phyloP scores from a whole-genome alignment of 1,140 invertebrate genomes.

The Drosophila sproati region DNA sequence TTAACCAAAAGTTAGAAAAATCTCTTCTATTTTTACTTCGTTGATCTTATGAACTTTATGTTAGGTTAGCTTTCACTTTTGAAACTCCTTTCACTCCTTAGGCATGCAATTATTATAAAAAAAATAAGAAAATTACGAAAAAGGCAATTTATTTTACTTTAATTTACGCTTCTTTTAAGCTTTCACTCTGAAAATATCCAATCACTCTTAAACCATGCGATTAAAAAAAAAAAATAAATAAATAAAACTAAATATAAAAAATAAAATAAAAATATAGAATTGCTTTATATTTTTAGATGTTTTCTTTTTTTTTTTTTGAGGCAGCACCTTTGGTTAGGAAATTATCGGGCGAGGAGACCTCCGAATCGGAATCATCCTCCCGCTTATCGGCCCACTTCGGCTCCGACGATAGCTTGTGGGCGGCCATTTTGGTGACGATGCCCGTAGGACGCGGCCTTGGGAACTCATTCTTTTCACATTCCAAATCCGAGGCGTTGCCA shows the following conservation, averaged over 20 bases:
- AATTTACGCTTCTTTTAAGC: too few species aligned
- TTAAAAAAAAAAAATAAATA: too few species aligned
- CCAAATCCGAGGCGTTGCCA: constrained; percentile 81
- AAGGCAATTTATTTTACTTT: too few species aligned
- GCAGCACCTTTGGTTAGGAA: constrained; percentile 87
- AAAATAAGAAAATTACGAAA: too few species aligned
- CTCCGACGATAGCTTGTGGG: constrained; percentile 78
- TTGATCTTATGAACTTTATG: background rate
- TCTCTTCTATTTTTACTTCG: too few species aligned
- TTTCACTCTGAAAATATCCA: too few species aligned
- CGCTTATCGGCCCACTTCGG: constrained; percentile 80
- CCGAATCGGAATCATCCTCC: constrained; percentile 87
- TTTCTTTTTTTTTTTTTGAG: background rate
- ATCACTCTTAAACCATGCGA: too few species aligned
- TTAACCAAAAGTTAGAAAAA: too few species aligned
- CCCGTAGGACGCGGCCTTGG: constrained; percentile 67
- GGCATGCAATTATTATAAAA: background rate
- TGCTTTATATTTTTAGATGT: background rate
- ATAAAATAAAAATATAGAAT: too few species aligned
- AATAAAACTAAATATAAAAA: too few species aligned
- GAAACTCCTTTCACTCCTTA: background rate
- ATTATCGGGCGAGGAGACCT: constrained; percentile 88
- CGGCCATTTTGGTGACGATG: constrained; percentile 78
- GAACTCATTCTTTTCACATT: constrained; percentile 83
- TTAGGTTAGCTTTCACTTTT: background rate